These are phyloP conservation scores for Parochlus steinenii DNA, from an alignment of 2,888 invertebrate species.

Conservation along the genomic window DNA sequence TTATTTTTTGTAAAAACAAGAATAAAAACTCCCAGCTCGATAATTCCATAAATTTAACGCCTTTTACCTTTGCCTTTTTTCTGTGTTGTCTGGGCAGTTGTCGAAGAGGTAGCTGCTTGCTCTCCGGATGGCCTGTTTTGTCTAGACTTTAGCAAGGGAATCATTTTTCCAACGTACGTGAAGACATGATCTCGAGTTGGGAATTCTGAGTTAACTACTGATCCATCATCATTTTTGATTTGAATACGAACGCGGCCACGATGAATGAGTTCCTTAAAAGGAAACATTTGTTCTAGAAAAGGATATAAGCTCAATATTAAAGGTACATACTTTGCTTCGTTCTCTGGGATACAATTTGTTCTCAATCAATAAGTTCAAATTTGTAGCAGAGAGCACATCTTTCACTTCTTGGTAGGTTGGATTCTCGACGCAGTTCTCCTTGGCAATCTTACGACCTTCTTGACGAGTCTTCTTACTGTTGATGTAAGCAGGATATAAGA, in stretches of 20 bases:
- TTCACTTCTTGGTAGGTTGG: slow-evolving; percentile 90
- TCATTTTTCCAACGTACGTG: slow-evolving; percentile 60
- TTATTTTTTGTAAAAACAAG: too few species aligned
- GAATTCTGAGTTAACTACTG: slow-evolving; percentile 50
- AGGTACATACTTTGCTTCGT: slow-evolving; percentile 47
- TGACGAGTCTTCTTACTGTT: slow-evolving; percentile 84
- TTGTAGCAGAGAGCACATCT: slow-evolving; percentile 73
- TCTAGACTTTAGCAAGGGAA: slow-evolving; percentile 78
- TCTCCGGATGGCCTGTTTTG: slow-evolving; percentile 29
- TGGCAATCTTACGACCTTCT: slow-evolving; percentile 73
- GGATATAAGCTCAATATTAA: background rate
- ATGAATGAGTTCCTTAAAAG: slow-evolving; percentile 49
- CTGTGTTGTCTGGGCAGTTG: slow-evolving; percentile 14
- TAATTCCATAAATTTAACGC: slow-evolving; percentile 18
- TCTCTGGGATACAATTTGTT: slow-evolving; percentile 86
- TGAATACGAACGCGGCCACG: slow-evolving; percentile 87
- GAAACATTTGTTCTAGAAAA: too few species aligned
- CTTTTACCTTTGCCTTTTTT: slow-evolving; percentile 30
- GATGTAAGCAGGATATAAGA: slow-evolving; percentile 91
- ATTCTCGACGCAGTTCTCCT: slow-evolving; percentile 80
- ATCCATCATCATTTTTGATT: slow-evolving; percentile 77
- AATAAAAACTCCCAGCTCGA: too few species aligned
- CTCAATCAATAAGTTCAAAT: slow-evolving; percentile 75
- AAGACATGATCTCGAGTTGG: slow-evolving; percentile 62
- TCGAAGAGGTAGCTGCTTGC: slow-evolving; percentile 7